These are phyloP conservation scores for Drosophila asahinai DNA, from an alignment of 1,140 invertebrate genomes.

Conservation along the genomic window DNA sequence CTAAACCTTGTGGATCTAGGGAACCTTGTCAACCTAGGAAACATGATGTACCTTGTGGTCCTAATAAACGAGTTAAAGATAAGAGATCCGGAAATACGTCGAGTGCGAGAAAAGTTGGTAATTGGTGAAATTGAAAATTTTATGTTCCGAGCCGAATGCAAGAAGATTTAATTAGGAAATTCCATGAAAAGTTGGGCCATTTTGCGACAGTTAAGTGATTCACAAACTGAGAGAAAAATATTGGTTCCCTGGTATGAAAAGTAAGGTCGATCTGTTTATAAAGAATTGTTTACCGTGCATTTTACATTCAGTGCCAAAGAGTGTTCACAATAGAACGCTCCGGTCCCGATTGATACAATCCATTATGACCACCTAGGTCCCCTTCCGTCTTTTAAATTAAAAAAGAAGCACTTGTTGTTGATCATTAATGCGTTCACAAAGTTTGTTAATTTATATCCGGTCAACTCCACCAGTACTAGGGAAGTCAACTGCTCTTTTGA, in stretches of 20 bases:
- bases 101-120: too few relatives aligned
- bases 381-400: not conserved
- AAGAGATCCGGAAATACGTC: too few relatives aligned
- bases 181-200: not conserved
- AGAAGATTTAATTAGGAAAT: not conserved
- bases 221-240: not conserved
- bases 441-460: not conserved
- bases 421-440: not conserved
- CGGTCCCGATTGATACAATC: not conserved
- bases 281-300: not conserved
- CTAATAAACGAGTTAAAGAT: too few relatives aligned
- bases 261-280: not conserved
- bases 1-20: too few relatives aligned
- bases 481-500: not conserved
- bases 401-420: not conserved
- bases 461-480: not conserved
- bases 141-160: not conserved
- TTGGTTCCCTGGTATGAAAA: not conserved
- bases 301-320: not conserved
- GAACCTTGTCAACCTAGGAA: too few relatives aligned
- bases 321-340: not conserved
- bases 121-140: too few relatives aligned
- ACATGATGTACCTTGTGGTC: too few relatives aligned
- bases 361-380: constrained; percentile 5
- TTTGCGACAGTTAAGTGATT: not conserved